Percentiles rank a stretch among this genome's conserved stretches.
Conservation (phyloP, 2,797 vertebrate species). For the Ispidina picta region DNA sequence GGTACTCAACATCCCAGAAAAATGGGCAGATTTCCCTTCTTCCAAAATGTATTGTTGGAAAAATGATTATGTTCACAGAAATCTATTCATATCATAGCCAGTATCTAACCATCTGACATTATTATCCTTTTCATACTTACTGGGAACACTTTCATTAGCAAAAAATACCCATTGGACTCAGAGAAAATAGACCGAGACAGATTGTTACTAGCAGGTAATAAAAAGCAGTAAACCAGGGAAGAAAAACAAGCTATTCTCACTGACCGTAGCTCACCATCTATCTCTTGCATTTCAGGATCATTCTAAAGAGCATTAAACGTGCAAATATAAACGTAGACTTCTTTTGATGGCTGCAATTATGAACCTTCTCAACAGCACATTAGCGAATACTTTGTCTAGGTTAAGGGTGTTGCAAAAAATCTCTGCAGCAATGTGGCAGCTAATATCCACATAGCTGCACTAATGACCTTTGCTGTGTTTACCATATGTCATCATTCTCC, state of each 20-base stretch:
- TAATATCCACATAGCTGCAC: neutral
- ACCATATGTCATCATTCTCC: neutral
- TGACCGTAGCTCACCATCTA: neutral
- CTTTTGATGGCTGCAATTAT: neutral
- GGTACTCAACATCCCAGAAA: neutral
- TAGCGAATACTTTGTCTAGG: neutral
- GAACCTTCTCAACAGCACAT: neutral
- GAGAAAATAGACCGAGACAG: neutral
- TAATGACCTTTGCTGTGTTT: slow-evolving; percentile 23
- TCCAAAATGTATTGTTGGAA: neutral
- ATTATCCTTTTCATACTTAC: neutral
- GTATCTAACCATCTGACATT: neutral
- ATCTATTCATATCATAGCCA: neutral
- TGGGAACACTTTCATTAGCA: neutral
- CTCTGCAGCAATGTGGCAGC: neutral
- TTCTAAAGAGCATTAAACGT: neutral
- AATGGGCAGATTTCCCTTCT: neutral
- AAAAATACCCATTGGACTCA: neutral
- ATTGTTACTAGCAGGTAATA: neutral
- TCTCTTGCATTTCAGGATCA: neutral
- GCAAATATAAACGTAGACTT: neutral
- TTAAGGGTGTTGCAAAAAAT: neutral
- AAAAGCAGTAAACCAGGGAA: neutral
- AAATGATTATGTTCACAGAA: neutral
- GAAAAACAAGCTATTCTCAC: neutral